These are phyloP conservation scores for Itoplectis maculator DNA, from an alignment of 2,888 invertebrate genomes.

Conservation along the genomic window DNA sequence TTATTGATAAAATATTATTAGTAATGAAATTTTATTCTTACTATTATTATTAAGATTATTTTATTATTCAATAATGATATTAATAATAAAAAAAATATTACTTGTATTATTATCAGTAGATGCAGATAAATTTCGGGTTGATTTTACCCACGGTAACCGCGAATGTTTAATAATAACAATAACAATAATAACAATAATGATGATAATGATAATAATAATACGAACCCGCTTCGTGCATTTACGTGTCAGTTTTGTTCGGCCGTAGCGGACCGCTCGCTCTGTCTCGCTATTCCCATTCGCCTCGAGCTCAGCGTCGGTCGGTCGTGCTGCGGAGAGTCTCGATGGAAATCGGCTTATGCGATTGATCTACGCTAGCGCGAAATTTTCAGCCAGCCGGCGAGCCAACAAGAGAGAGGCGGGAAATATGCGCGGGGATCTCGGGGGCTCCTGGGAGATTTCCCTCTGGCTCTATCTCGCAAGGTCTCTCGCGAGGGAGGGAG, in stretches of 20 bases:
- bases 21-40: no score
- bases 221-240: neutral
- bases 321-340: conserved; percentile 24
- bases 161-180: no score
- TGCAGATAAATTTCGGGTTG: no score
- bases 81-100: no score
- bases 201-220: no score
- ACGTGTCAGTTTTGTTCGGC: neutral
- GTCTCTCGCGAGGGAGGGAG: neutral
- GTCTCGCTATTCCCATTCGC: neutral
- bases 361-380: conserved; percentile 37
- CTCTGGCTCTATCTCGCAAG: neutral
- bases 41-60: no score
- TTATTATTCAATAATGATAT: no score
- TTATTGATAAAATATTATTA: no score
- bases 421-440: conserved; percentile 13
- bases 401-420: conserved; percentile 1
- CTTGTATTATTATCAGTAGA: no score
- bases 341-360: conserved; percentile 54
- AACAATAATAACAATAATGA: no score
- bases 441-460: neutral
- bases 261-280: neutral
- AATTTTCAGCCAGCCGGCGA: conserved; percentile 45
- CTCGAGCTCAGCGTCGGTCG: neutral
- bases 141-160: no score